Conservation (phyloP, 2,888 invertebrate genomes). For the Mythimna pallens region DNA sequence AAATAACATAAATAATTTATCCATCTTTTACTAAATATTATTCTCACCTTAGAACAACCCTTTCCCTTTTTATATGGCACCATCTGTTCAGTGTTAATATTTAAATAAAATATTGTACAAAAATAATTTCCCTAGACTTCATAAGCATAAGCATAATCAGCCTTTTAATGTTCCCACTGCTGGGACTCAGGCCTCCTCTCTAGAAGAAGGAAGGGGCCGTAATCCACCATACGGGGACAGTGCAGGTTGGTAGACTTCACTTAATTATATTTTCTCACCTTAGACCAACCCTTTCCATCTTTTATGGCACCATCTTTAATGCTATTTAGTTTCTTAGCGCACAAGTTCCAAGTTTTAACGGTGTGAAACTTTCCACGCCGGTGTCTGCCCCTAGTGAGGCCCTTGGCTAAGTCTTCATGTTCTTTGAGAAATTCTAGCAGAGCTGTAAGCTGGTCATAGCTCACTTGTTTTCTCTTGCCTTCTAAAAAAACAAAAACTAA, state of each 20-base stretch:
- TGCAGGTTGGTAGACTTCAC: too few species aligned
- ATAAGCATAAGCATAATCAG: too few species aligned
- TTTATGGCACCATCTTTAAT: conserved; percentile 73
- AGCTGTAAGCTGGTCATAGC: conserved; percentile 72
- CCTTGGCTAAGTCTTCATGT: conserved; percentile 77
- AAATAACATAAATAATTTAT: too few species aligned
- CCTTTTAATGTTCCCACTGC: too few species aligned
- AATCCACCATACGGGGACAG: too few species aligned
- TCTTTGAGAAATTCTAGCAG: conserved; percentile 77
- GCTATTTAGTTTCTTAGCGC: conserved; percentile 76
- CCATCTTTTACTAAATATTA: too few species aligned
- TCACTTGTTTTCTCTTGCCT: conserved; percentile 73
- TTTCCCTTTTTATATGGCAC: too few species aligned
- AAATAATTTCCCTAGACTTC: background rate
- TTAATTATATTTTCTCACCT: conserved; percentile 68
- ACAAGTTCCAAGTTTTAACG: conserved; percentile 77
- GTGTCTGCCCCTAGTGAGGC: conserved; percentile 72
- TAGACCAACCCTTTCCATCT: conserved; percentile 83
- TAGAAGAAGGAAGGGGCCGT: too few species aligned
- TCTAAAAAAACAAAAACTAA: conserved; percentile 58
- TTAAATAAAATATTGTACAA: too few species aligned
- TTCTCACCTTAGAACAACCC: too few species aligned
- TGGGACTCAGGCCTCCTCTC: too few species aligned
- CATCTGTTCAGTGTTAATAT: too few species aligned
- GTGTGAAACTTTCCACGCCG: conserved; percentile 76